phyloP scores from a whole-genome alignment of 2,797 vertebrate genomes.

The Macropus fuliginosus region DNA sequence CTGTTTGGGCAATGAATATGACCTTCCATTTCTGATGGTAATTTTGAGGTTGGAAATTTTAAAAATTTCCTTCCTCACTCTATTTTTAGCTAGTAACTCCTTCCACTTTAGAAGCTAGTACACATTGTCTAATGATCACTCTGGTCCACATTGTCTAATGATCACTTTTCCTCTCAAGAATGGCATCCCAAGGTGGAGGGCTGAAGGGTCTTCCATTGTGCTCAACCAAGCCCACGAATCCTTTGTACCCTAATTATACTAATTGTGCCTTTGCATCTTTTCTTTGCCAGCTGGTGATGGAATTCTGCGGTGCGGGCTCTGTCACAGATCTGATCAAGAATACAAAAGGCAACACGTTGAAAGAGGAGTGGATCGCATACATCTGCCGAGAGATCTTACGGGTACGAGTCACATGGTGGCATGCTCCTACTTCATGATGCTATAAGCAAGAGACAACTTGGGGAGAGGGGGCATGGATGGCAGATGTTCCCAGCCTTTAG shows the following conservation, averaged over 20 bases:
- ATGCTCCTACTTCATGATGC: not conserved
- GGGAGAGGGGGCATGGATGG: conserved; percentile 16
- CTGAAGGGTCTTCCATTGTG: not conserved
- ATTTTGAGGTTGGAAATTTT: conserved; percentile 41
- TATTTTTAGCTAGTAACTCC: conserved; percentile 21
- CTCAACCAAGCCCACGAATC: not conserved
- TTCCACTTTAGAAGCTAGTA: not conserved
- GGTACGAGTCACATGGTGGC: conserved; percentile 84
- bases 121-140: not conserved
- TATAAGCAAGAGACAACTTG: not conserved
- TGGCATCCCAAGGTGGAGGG: not conserved
- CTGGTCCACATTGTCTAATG: not conserved
- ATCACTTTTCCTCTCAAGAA: not conserved
- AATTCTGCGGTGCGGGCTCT: conserved; percentile 97
- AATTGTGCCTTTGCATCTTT: conserved; percentile 62
- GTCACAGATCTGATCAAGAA: conserved; percentile 99
- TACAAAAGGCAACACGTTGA: conserved; percentile 97
- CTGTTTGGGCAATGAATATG: conserved; percentile 1
- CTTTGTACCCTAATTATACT: conserved; percentile 31
- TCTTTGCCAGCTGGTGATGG: conserved; percentile 95
- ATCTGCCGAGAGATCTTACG: conserved; percentile 98
- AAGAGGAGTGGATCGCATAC: conserved; percentile 98
- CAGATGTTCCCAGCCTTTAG: not conserved
- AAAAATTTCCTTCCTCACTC: conserved; percentile 29
- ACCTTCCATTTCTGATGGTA: conserved; percentile 31